These are phyloP conservation scores for Stegana nigrithorax DNA, from an alignment of 2,888 invertebrate species.

Conservation along the genomic window DNA sequence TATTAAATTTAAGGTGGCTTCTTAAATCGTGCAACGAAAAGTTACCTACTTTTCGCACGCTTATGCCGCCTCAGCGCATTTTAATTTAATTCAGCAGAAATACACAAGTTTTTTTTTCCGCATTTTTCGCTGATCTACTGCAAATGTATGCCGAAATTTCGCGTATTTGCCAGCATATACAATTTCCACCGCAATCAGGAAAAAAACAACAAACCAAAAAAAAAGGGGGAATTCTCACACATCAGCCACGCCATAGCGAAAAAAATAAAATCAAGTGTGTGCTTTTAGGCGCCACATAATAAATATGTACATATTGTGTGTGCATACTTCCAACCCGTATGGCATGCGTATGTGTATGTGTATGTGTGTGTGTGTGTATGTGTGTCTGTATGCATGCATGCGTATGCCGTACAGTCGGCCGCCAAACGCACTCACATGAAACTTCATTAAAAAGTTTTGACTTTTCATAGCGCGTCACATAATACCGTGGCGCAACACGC, in stretches of 20 bases:
- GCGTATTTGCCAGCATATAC: not conserved
- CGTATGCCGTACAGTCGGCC: not conserved
- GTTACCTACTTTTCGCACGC: not conserved
- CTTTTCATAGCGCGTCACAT: too few species aligned
- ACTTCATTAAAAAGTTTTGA: slow-evolving; percentile 24
- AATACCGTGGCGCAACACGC: too few species aligned
- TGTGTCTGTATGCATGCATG: not conserved
- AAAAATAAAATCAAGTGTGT: not conserved
- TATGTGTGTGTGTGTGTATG: not conserved
- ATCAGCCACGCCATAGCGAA: not conserved
- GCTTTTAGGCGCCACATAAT: not conserved
- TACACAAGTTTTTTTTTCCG: not conserved
- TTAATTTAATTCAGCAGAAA: slow-evolving; percentile 5
- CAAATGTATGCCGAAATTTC: not conserved
- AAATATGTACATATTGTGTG: not conserved
- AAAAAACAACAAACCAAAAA: not conserved
- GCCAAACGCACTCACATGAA: slow-evolving; percentile 15
- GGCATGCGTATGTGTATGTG: not conserved
- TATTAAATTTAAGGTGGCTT: too few species aligned
- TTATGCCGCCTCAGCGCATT: not conserved
- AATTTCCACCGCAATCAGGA: not conserved
- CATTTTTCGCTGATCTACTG: not conserved
- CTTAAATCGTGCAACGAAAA: too few species aligned
- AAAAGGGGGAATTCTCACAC: not conserved
- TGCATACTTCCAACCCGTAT: too few species aligned